Conservation (phyloP, 2,888 invertebrate genomes). For the Sinodicranocentrus sp. region DNA sequence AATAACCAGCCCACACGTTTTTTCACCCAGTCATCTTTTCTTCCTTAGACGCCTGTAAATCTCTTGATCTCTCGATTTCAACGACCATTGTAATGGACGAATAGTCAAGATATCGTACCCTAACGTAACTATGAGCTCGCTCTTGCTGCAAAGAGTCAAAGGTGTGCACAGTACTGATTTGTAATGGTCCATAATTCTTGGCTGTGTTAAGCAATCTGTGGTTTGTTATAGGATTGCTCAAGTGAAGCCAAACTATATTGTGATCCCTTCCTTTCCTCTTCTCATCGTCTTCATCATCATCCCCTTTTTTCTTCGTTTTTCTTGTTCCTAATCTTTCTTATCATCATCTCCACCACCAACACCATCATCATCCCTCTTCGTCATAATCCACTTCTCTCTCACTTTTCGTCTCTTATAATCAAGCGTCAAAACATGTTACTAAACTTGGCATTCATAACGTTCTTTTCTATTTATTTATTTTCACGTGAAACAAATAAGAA, state of each 20-base stretch:
- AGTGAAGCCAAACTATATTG: background rate
- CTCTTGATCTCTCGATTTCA: constrained; percentile 52
- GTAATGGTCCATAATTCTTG: constrained; percentile 57
- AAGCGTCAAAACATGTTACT: constrained; percentile 50
- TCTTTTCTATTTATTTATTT: constrained; percentile 39
- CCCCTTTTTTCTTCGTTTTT: constrained; percentile 25
- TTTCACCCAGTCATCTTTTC: constrained; percentile 64
- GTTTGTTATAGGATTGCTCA: background rate
- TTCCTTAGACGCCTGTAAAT: constrained; percentile 54
- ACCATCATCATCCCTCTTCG: constrained; percentile 41
- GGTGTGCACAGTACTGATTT: constrained; percentile 48
- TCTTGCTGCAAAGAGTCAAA: constrained; percentile 39
- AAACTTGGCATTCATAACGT: constrained; percentile 41
- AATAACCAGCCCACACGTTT: constrained; percentile 55
- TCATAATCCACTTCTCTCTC: constrained; percentile 31
- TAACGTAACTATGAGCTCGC: constrained; percentile 24
- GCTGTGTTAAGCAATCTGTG: background rate
- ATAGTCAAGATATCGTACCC: constrained; percentile 30
- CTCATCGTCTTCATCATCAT: constrained; percentile 28
- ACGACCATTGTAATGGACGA: constrained; percentile 46
- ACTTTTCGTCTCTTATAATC: constrained; percentile 5
- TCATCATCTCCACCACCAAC: constrained; percentile 25
- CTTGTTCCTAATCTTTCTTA: constrained; percentile 54
- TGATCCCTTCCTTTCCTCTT: constrained; percentile 41
- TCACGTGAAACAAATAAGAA: constrained; percentile 36